phyloP scores from a whole-genome alignment of 2,797 vertebrate genomes.

The Phrynocephalus guinanensis region DNA sequence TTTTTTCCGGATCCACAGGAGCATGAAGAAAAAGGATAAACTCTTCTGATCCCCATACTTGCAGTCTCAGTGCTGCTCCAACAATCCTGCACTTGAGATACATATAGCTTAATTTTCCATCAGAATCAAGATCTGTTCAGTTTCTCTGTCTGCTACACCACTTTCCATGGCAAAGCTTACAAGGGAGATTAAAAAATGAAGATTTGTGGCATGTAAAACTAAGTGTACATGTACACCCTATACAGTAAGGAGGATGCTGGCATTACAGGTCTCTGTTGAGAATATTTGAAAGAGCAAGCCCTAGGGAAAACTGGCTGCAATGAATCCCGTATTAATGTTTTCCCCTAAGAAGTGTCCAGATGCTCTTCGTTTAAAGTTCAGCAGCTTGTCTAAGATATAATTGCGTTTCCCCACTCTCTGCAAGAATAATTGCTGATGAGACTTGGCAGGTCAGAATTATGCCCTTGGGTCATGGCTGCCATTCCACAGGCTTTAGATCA shows the following conservation, averaged over 20 bases:
- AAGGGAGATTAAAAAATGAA: not conserved
- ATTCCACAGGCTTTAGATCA: not conserved
- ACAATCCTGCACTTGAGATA: not conserved
- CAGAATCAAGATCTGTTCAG: not conserved
- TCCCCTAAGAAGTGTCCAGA: constrained; percentile 11
- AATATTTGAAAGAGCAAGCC: not conserved
- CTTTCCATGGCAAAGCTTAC: not conserved
- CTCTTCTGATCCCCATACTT: not conserved
- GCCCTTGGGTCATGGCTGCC: not conserved
- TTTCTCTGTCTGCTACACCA: not conserved
- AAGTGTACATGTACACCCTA: not conserved
- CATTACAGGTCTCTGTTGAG: constrained; percentile 3
- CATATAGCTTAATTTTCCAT: not conserved
- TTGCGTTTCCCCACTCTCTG: not conserved
- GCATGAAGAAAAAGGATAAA: not conserved
- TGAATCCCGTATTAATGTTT: constrained; percentile 22
- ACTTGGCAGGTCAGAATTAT: not conserved
- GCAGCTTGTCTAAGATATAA: not conserved
- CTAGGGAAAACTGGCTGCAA: not conserved
- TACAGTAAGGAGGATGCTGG: not conserved
- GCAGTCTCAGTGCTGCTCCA: not conserved
- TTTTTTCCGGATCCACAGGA: not conserved
- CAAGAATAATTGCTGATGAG: not conserved
- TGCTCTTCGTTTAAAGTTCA: constrained; percentile 35
- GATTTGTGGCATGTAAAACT: not conserved